Percentiles rank a stretch among this genome's conserved stretches.
phyloP scores from a whole-genome alignment of 2,888 invertebrate species.

The Macrophya annulata region DNA sequence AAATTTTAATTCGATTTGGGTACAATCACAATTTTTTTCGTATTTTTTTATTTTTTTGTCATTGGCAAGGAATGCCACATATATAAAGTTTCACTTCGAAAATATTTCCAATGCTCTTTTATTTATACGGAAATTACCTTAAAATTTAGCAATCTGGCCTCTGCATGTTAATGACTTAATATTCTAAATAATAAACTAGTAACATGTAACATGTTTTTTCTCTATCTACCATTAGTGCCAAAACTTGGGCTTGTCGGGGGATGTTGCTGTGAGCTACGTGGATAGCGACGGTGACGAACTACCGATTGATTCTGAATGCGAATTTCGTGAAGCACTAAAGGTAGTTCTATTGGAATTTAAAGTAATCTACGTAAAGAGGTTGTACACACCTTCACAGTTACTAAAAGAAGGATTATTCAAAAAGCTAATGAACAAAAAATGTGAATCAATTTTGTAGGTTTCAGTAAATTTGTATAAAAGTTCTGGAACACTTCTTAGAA shows the following conservation, averaged over 20 bases:
- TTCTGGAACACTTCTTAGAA: not conserved
- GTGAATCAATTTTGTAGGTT: not conserved
- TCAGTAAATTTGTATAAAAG: not conserved
- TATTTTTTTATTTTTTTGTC: too few relatives aligned
- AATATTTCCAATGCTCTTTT: not conserved
- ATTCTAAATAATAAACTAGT: not conserved
- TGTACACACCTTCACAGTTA: not conserved
- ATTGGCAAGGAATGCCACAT: too few relatives aligned
- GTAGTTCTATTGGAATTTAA: slow-evolving; percentile 38
- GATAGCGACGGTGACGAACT: slow-evolving; percentile 77
- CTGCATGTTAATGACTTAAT: not conserved
- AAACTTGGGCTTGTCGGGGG: slow-evolving; percentile 64
- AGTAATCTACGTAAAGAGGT: not conserved
- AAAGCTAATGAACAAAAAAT: slow-evolving; percentile 18
- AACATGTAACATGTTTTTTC: not conserved
- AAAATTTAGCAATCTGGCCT: not conserved
- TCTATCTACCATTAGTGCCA: slow-evolving; percentile 9
- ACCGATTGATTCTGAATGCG: slow-evolving; percentile 78
- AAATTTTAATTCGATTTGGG: too few relatives aligned
- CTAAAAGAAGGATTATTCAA: slow-evolving; percentile 20
- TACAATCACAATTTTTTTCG: too few relatives aligned
- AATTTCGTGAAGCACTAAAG: slow-evolving; percentile 79
- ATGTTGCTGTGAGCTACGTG: slow-evolving; percentile 78
- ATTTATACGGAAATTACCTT: too few relatives aligned
- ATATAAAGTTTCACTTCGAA: not conserved